Percentiles rank a stretch among this genome's conserved stretches.
These are phyloP conservation scores for Rhinophrynus dorsalis DNA, from an alignment of 2,797 vertebrate species.

Conservation along the genomic window DNA sequence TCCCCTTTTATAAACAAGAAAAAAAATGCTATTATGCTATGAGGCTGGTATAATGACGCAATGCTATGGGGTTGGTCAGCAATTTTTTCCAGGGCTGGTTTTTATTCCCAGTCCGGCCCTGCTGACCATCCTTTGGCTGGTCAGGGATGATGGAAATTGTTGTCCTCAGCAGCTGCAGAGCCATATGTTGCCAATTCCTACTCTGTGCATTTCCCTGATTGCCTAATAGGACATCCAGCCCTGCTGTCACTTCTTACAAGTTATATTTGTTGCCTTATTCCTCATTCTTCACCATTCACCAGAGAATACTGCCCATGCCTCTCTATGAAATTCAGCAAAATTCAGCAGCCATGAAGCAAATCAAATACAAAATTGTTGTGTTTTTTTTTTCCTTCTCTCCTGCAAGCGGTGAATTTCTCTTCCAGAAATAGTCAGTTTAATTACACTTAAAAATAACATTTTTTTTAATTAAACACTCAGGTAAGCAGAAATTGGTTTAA, in stretches of 20 bases:
- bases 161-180: too few relatives aligned
- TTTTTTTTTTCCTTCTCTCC: conserved; percentile 63
- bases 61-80: too few relatives aligned
- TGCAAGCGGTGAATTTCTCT: conserved; percentile 69
- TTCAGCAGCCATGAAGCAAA: conserved; percentile 17
- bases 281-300: not conserved
- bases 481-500: conserved; percentile 91
- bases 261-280: not conserved
- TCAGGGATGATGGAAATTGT: too few relatives aligned
- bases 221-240: not conserved
- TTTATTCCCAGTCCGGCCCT: too few relatives aligned
- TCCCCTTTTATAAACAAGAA: too few relatives aligned
- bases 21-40: too few relatives aligned
- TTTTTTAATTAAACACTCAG: conserved; percentile 95
- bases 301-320: not conserved
- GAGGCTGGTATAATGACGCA: too few relatives aligned
- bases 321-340: not conserved
- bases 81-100: too few relatives aligned
- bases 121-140: too few relatives aligned
- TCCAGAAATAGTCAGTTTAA: conserved; percentile 90
- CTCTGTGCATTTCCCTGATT: not conserved
- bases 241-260: not conserved
- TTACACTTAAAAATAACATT: conserved; percentile 97
- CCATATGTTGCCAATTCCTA: too few relatives aligned
- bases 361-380: conserved; percentile 5